Evolutionary conservation across 2,113 vertebrate genomes (phyloP).

Genomic region (Hippocampus comes): DNA sequence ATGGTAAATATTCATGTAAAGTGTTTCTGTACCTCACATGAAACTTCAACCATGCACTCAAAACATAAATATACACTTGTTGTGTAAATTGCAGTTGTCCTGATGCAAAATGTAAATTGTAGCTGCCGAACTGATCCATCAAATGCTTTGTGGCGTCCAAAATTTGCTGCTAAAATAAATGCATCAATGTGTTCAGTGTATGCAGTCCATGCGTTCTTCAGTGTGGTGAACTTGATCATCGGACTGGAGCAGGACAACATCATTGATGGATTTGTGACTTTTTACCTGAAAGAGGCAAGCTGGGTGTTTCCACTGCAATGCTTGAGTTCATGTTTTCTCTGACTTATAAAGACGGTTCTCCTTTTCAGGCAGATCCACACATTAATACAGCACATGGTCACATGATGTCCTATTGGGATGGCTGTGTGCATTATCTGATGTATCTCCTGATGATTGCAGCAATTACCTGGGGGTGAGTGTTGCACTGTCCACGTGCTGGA

Average conservation of each 20-base stretch:
- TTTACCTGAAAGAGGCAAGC: slow-evolving; percentile 88
- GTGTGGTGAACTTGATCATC: slow-evolving; percentile 89
- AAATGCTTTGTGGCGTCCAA: neutral
- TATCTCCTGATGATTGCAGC: slow-evolving; percentile 92
- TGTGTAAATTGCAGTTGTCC: neutral
- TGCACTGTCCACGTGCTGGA: too few relatives aligned
- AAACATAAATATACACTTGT: neutral
- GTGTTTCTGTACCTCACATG: neutral
- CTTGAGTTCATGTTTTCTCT: neutral
- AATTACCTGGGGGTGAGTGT: slow-evolving; percentile 90
- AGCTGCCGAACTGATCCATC: neutral
- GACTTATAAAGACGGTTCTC: neutral
- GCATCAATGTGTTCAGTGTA: slow-evolving; percentile 73
- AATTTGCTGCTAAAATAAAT: neutral
- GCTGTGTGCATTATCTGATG: slow-evolving; percentile 90
- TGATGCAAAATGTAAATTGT: neutral
- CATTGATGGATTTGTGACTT: slow-evolving; percentile 92
- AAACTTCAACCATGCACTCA: neutral
- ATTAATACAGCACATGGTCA: slow-evolving; percentile 90
- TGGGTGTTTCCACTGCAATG: neutral
- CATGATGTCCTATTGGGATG: slow-evolving; percentile 95
- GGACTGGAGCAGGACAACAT: slow-evolving; percentile 91
- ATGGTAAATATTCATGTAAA: slow-evolving; percentile 68
- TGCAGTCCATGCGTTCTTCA: slow-evolving; percentile 84
- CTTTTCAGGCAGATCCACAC: slow-evolving; percentile 80